Conservation (phyloP, 2,888 invertebrate genomes). For the Melieria picta region DNA sequence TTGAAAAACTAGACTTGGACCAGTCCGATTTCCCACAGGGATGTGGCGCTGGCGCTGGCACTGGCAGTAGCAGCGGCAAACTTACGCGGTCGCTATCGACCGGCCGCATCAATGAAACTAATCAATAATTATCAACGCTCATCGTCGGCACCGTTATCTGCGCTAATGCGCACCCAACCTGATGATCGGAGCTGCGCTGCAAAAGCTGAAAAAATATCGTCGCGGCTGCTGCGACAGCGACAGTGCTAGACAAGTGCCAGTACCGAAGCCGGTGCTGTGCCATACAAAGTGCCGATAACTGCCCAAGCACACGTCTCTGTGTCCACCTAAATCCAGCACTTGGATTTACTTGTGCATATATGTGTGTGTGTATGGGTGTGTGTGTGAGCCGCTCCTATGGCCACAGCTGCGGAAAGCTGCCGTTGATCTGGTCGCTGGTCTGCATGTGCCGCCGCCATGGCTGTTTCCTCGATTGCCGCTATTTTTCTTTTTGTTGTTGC, state of each 20-base stretch:
- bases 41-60: slow-evolving; percentile 3
- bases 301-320: neutral
- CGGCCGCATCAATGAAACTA: slow-evolving; percentile 27
- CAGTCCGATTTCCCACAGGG: too few species aligned
- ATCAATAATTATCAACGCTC: slow-evolving; percentile 32
- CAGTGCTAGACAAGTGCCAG: slow-evolving; percentile 3
- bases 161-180: neutral
- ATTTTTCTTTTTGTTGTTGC: neutral
- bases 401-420: neutral
- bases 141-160: slow-evolving; percentile 31
- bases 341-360: neutral
- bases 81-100: slow-evolving; percentile 16
- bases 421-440: slow-evolving; percentile 6
- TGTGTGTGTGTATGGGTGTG: neutral
- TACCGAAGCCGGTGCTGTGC: neutral
- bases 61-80: slow-evolving; percentile 6
- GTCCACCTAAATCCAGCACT: neutral
- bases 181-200: neutral
- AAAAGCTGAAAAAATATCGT: too few species aligned
- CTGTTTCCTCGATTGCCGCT: slow-evolving; percentile 9
- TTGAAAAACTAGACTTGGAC: too few species aligned
- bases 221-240: too few species aligned
- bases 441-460: neutral
- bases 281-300: neutral
- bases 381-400: neutral